Conservation (phyloP, 2,797 vertebrate genomes). For the Anguilla marmorata region DNA sequence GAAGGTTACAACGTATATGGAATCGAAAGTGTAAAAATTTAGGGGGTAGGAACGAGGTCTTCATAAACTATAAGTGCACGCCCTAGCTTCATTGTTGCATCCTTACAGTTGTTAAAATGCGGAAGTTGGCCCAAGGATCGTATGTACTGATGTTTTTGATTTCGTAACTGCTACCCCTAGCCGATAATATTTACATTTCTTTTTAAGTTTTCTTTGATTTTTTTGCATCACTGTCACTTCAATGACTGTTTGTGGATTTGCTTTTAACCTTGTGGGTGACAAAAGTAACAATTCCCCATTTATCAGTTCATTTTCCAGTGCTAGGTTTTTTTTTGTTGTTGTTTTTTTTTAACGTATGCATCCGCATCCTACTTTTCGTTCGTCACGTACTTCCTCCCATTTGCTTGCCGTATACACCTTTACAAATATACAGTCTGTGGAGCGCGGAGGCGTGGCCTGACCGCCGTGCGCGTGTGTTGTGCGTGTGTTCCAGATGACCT, state of each 20-base stretch:
- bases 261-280: constrained; percentile 3
- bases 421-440: not conserved
- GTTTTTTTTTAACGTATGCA: constrained; percentile 55
- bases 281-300: not conserved
- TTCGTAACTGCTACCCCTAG: constrained; percentile 54
- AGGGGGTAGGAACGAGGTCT: constrained; percentile 99
- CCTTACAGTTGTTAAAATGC: constrained; percentile 86
- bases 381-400: constrained; percentile 49
- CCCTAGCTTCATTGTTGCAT: constrained; percentile 85
- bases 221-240: constrained; percentile 74
- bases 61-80: constrained; percentile 79
- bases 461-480: constrained; percentile 15
- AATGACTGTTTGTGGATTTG: constrained; percentile 62
- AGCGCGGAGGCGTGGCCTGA: constrained; percentile 8
- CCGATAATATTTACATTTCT: constrained; percentile 62
- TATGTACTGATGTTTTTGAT: constrained; percentile 82
- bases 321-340: constrained; percentile 36
- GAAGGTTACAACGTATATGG: constrained; percentile 99
- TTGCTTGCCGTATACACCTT: constrained; percentile 10
- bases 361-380: constrained; percentile 60
- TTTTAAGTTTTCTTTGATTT: constrained; percentile 55
- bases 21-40: constrained; percentile 99
- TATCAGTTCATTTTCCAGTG: constrained; percentile 49
- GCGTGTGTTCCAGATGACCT: constrained; percentile 86
- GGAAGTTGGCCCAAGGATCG: constrained; percentile 82